Base-by-base conservation (phyloP, 2,113 vertebrate genomes). In the Leucopsar rothschildi region DNA sequence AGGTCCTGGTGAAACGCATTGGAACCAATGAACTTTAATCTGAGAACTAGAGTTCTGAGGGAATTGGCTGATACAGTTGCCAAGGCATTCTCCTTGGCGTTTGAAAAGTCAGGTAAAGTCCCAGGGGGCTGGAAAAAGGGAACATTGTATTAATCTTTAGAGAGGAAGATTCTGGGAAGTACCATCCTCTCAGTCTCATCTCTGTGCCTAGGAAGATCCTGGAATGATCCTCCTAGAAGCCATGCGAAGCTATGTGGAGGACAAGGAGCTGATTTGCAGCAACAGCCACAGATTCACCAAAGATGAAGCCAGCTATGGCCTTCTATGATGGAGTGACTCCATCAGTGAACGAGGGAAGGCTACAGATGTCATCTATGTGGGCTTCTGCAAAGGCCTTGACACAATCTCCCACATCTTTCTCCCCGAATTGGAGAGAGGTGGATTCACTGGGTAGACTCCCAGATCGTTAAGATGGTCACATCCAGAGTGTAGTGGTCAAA, bases 371-470 rank as follows among this genome's bases (percentile, higher is more conserved):
- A 45, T 45, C 45, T 33, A 9, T 13, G 4, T 37, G 47, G 33
- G 33, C 17, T 37, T 71, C 11, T 2, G 4, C 9, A 44, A 37
- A 53, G 39, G 39, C 28, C 3, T 63, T 45, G 17, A 53, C 17
- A 47, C 6, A 29, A 12, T 47, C 4, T 20, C 16, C 10, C 7
- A 35, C 44, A 24, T 37, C 33, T 33, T 72, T 45, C 27, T 63
- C 8, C 8, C 6, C 1, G 1, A 31, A 31, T 1, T 53, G 17
- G 27, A 82, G 19, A 42, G 12, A 42, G 11, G 37, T 11, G 14
- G 17, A 37, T 53, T 63, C 27, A 31, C 10, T 6, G 3, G 3
- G 6, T 44, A 44, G 37, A 63, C 4, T 72, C 10, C 53, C 37
- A 13, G 17, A 53, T 27, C 0, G 0, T 45, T 72, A 55, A 45